Conservation (phyloP, 2,888 invertebrate species). For the Andrena minutula region DNA sequence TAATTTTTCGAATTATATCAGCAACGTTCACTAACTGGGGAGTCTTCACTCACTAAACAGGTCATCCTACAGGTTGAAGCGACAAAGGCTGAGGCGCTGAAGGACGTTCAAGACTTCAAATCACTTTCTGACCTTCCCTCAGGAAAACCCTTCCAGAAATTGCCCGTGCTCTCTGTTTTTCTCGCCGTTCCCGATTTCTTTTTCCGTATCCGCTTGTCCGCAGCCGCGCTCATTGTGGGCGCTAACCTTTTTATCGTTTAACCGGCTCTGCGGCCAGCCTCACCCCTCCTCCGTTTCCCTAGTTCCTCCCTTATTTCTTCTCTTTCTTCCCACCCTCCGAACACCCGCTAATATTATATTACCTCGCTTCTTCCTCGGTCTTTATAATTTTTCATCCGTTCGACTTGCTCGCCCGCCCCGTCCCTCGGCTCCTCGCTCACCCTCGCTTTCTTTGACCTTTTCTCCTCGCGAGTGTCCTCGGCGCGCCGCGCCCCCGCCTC, state of each 20-base stretch:
- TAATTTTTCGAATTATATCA: too few relatives aligned
- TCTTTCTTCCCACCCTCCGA: constrained; percentile 45
- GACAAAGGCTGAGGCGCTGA: neutral
- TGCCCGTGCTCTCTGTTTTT: constrained; percentile 59
- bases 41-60: too few relatives aligned
- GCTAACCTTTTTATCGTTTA: constrained; percentile 79
- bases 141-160: constrained; percentile 46
- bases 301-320: constrained; percentile 51
- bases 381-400: constrained; percentile 80
- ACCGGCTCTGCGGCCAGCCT: constrained; percentile 64
- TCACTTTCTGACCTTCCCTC: constrained; percentile 38
- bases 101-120: neutral
- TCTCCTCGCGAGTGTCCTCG: constrained; percentile 13
- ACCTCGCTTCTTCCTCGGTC: constrained; percentile 82
- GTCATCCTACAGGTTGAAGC: too few relatives aligned
- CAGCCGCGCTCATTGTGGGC: constrained; percentile 75
- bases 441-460: neutral
- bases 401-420: constrained; percentile 39
- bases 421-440: neutral
- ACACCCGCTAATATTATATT: constrained; percentile 82
- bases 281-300: constrained; percentile 31
- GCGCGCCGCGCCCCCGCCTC: neutral
- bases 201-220: constrained; percentile 38
- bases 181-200: constrained; percentile 39
- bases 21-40: too few relatives aligned